These are phyloP conservation scores for Triplophysa dalaica DNA, from an alignment of 2,113 vertebrate species.

Conservation along the genomic window DNA sequence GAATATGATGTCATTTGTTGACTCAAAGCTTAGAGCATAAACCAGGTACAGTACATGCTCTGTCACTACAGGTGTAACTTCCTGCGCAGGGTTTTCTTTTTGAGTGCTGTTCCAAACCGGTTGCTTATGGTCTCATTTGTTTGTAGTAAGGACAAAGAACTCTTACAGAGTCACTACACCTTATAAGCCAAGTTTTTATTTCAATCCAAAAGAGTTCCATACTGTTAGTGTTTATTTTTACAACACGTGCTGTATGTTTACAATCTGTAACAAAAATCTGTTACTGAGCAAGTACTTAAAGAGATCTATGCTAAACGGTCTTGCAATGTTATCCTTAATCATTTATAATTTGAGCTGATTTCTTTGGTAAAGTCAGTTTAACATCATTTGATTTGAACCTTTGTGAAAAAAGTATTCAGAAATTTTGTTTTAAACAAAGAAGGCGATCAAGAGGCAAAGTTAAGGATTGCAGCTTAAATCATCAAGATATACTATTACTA, in stretches of 20 bases:
- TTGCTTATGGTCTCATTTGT: neutral
- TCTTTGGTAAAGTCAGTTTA: too few species aligned
- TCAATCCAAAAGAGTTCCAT: neutral
- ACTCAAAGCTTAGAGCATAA: conserved; percentile 44
- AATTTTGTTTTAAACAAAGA: too few species aligned
- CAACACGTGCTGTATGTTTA: neutral
- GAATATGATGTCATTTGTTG: conserved; percentile 61
- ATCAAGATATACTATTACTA: too few species aligned
- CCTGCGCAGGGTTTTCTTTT: neutral
- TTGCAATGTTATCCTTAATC: too few species aligned
- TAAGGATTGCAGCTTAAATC: too few species aligned
- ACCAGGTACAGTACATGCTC: conserved; percentile 15
- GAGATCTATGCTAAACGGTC: too few species aligned
- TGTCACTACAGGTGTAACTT: conserved; percentile 14
- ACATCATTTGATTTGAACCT: too few species aligned
- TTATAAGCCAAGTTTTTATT: neutral
- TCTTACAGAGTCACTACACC: neutral
- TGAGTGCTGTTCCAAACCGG: neutral
- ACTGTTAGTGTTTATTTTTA: neutral
- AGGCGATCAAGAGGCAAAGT: too few species aligned
- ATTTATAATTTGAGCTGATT: too few species aligned
- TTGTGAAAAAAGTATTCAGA: too few species aligned
- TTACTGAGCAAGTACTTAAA: too few species aligned
- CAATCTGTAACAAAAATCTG: too few species aligned
- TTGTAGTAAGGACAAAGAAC: neutral